Conservation (phyloP, 2,797 vertebrate species). For the Ctenopoma multispine region DNA sequence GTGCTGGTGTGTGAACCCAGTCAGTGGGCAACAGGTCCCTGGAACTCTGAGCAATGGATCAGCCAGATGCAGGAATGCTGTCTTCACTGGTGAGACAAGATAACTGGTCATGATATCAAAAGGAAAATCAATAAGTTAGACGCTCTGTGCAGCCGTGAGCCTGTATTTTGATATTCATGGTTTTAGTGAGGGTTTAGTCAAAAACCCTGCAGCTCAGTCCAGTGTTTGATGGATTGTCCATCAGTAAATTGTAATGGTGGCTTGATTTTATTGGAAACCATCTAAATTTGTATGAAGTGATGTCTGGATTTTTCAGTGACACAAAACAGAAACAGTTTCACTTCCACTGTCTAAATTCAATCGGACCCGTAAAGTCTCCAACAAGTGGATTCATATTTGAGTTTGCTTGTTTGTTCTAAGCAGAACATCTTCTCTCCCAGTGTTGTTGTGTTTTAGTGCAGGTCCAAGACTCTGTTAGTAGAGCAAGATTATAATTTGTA, state of each 20-base stretch:
- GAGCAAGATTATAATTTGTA: no score
- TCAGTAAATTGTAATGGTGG: background rate
- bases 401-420: no score
- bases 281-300: no score
- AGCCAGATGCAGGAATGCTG: constrained; percentile 3
- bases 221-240: background rate
- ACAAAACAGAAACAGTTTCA: background rate
- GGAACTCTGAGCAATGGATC: constrained; percentile 42
- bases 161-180: background rate
- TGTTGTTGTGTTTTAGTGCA: no score
- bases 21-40: constrained; percentile 78
- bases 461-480: no score
- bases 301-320: no score
- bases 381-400: no score
- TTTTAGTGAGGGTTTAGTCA: background rate
- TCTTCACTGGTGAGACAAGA: constrained; percentile 38
- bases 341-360: no score
- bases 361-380: no score
- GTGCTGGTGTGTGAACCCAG: constrained; percentile 92
- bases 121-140: background rate
- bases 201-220: background rate
- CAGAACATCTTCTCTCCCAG: no score
- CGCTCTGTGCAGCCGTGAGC: background rate
- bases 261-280: background rate
- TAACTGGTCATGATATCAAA: background rate